Base-by-base conservation (phyloP, 2,888 invertebrate species). In the Electrophaes corylata region DNA sequence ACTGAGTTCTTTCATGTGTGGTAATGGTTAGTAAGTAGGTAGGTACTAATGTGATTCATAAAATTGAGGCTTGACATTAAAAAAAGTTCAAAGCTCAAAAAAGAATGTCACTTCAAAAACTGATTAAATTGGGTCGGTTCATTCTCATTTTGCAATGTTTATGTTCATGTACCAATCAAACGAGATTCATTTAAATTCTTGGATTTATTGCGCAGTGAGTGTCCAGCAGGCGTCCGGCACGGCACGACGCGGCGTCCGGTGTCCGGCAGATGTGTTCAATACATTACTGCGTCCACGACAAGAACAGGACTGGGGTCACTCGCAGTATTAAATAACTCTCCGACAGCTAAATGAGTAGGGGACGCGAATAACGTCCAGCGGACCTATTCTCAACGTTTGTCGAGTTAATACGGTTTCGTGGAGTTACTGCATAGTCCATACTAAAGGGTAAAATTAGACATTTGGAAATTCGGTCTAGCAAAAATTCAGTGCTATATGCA, bases 271-370 rank as follows among this genome's bases (percentile, higher is more conserved):
- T 88, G 88, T 83, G 84, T 79, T 83, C 85, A 84, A 87, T 88
- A 86, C 85, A 85, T 85, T 83, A 78, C 81, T 74, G 79, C 73
- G 75, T 74, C 65, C 67, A 68, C 71, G 72, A 74, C 79, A 78
- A 82, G 80, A 79, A 75, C 74, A 64, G 72, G 73, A 71, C 75
- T 80, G 79, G 89, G 91, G 89, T 88, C 89, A 88, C 80, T 85
- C 81, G 83, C 78, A 77, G 86, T 88, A 90, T 91, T 89, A 90
- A 90, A 90, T 89, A 91, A 88, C 90, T 89, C 84, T 85, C 81
- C 83, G 88, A 88, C 88, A 85, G 85, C 86, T 85, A 90, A 90
- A 89, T 91, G 86, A 89, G 86, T 82, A 84, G 88, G 89, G 89
- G 89, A 85, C 80, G 79, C 78, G 77, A 72, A 73, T 72, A 77